phyloP scores from a whole-genome alignment of 2,113 vertebrate species.

The Trichechus manatus region DNA sequence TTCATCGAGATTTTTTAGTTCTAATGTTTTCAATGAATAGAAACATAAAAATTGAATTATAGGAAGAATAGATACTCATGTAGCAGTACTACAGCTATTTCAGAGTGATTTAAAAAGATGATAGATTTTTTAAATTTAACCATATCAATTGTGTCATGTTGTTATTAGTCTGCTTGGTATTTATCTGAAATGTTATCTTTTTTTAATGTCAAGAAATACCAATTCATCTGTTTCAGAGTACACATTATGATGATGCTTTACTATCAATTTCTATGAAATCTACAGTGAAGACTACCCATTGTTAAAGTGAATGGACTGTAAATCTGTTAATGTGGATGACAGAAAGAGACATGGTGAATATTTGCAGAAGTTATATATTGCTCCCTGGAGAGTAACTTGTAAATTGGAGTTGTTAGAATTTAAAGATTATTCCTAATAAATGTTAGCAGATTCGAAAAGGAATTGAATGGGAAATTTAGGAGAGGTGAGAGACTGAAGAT shows the following conservation, averaged over 20 bases:
- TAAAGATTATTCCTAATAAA: not conserved
- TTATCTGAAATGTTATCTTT: not conserved
- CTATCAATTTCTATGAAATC: not conserved
- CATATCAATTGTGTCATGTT: not conserved
- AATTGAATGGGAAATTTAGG: not conserved
- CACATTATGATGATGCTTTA: constrained; percentile 23
- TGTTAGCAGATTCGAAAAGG: not conserved
- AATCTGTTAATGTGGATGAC: constrained; percentile 10
- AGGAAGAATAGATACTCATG: not conserved
- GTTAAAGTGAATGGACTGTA: constrained; percentile 18
- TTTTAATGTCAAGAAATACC: not conserved
- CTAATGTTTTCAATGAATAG: not conserved
- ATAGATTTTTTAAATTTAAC: constrained; percentile 30
- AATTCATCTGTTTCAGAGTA: not conserved
- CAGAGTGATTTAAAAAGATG: not conserved
- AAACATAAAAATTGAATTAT: constrained; percentile 45
- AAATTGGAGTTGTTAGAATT: not conserved
- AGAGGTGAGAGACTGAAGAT: not conserved
- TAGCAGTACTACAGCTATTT: not conserved
- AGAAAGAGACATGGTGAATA: not conserved
- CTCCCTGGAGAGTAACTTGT: not conserved
- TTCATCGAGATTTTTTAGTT: not conserved
- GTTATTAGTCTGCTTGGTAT: not conserved
- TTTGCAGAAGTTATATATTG: not conserved
- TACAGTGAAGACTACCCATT: not conserved